Conservation (phyloP, 2,797 vertebrate genomes). For the Setipinna tenuifilis region DNA sequence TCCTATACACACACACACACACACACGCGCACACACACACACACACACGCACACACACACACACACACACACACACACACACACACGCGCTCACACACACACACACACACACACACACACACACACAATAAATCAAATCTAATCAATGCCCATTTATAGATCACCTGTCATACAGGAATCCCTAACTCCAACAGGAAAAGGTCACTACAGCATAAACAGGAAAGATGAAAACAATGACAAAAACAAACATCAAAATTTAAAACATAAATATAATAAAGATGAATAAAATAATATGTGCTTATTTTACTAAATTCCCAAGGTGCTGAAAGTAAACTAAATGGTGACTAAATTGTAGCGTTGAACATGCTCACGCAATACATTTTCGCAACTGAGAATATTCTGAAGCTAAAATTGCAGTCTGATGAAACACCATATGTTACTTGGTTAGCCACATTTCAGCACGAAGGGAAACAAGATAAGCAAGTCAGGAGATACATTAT, state of each 20-base stretch:
- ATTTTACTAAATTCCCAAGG: too few species aligned
- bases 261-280: background rate
- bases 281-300: background rate
- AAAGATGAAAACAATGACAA: background rate
- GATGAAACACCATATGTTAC: too few species aligned
- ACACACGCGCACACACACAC: background rate
- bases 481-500: too few species aligned
- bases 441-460: too few species aligned
- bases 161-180: background rate
- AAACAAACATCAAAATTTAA: background rate
- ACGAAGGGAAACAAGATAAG: too few species aligned
- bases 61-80: conserved; percentile 9
- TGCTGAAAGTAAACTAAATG: background rate
- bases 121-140: background rate
- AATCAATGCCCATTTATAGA: background rate
- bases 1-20: conserved; percentile 75
- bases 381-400: too few species aligned
- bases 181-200: background rate
- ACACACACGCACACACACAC: conserved; percentile 2
- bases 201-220: background rate
- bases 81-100: background rate
- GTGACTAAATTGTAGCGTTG: too few species aligned
- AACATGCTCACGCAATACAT: too few species aligned
- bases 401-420: too few species aligned
- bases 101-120: background rate